A percentile compares a stretch with the other conserved stretches of the same genome.
phyloP scores from a whole-genome alignment of 2,888 invertebrate species.

The Megaustenia siamemsis region DNA sequence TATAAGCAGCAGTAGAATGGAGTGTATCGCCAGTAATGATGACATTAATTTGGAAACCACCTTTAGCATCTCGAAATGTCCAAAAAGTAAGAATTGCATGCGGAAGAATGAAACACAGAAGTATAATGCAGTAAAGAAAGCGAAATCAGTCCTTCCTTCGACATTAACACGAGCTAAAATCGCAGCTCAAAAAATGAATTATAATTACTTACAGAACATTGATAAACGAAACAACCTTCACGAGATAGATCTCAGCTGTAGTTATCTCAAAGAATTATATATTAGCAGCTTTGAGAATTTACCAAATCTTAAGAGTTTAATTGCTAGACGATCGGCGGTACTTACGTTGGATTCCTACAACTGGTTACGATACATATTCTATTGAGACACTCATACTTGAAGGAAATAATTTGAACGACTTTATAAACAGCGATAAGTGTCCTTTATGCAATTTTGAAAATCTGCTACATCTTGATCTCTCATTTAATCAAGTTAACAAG shows the following conservation, averaged over 20 bases:
- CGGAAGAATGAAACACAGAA: too few species aligned
- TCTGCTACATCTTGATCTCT: constrained; percentile 28
- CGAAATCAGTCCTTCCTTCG: too few species aligned
- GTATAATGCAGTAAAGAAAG: too few species aligned
- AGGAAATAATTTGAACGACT: background rate
- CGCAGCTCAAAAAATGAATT: too few species aligned
- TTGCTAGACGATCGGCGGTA: background rate
- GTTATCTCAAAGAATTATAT: background rate
- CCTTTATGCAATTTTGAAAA: constrained; percentile 20
- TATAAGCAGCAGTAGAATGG: background rate
- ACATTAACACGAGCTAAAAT: too few species aligned
- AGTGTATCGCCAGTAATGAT: background rate
- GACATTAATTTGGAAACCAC: too few species aligned
- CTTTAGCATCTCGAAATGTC: too few species aligned
- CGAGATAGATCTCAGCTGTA: background rate
- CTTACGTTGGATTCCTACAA: background rate
- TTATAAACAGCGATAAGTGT: background rate
- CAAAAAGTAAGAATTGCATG: too few species aligned
- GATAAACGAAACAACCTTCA: background rate
- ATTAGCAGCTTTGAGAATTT: background rate
- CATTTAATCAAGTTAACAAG: constrained; percentile 24
- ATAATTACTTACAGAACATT: too few species aligned
- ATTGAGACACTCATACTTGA: background rate
- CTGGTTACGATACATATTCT: background rate
- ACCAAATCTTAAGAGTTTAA: background rate